phyloP scores from a whole-genome alignment of 2,113 vertebrate species.

The Craseonycteris thonglongyai region DNA sequence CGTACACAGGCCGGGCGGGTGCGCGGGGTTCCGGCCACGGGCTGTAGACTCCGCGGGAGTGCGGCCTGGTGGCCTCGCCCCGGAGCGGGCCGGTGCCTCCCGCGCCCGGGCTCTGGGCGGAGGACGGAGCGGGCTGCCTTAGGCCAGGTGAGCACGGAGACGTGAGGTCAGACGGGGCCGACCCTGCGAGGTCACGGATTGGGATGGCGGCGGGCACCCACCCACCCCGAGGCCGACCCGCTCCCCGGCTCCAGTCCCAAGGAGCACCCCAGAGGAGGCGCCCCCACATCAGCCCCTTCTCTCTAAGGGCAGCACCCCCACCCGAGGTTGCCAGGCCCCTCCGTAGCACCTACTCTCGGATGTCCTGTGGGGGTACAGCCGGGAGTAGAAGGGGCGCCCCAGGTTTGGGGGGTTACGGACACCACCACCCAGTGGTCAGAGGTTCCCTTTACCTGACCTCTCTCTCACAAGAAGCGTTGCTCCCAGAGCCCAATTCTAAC shows the following conservation, averaged over 20 bases:
- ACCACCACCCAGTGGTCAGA: background rate
- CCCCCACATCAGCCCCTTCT: background rate
- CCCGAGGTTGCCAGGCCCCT: background rate
- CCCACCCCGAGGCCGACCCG: background rate
- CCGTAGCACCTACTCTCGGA: background rate
- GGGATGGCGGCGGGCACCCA: background rate
- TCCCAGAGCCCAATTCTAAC: background rate
- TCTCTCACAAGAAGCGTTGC: background rate
- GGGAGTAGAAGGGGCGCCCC: background rate
- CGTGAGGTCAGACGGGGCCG: fast-evolving
- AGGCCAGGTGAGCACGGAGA: slow-evolving; percentile 43
- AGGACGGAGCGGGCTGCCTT: background rate
- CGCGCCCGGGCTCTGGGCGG: background rate
- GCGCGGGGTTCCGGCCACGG: background rate
- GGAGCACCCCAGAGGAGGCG: background rate
- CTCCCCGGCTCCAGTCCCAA: background rate
- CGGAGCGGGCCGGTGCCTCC: background rate
- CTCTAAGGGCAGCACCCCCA: background rate
- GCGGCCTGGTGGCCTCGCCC: slow-evolving; percentile 39
- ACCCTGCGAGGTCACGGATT: background rate
- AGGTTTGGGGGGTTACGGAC: background rate
- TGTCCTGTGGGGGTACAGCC: background rate
- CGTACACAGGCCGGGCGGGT: slow-evolving; percentile 44
- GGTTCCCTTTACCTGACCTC: background rate
- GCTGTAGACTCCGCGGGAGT: slow-evolving; percentile 25